Conservation (phyloP, 2,797 vertebrate species). For the Acipenser oxyrinchus region DNA sequence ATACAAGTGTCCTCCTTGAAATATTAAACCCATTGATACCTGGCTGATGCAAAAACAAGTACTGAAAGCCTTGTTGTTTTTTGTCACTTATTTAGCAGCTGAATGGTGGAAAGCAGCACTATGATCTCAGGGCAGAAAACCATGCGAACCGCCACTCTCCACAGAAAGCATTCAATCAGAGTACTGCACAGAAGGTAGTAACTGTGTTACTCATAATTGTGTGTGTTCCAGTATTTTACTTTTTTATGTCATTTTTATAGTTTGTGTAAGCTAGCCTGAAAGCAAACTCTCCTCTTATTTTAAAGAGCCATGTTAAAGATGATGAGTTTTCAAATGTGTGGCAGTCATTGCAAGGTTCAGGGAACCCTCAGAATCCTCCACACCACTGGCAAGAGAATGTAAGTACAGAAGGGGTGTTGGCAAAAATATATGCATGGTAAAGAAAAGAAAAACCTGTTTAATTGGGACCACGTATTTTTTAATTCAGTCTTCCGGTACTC, state of each 20-base stretch:
- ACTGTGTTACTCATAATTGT: background rate
- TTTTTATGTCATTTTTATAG: background rate
- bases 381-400: slow-evolving; percentile 71
- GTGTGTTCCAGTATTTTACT: background rate
- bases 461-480: too few species aligned
- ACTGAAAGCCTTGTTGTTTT: background rate
- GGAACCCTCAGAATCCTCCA: slow-evolving; percentile 62
- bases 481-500: too few species aligned
- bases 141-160: slow-evolving; percentile 62
- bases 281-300: background rate
- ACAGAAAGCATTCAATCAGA: slow-evolving; percentile 63
- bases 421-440: too few species aligned
- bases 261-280: background rate
- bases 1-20: background rate
- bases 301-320: slow-evolving; percentile 49
- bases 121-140: slow-evolving; percentile 53
- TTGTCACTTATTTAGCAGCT: slow-evolving; percentile 46
- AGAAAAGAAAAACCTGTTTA: too few species aligned
- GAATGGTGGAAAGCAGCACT: slow-evolving; percentile 59
- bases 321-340: slow-evolving; percentile 84
- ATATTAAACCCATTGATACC: background rate
- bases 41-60: too few species aligned
- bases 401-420: slow-evolving; percentile 28
- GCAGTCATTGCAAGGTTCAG: slow-evolving; percentile 77
- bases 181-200: slow-evolving; percentile 61